Percentiles rank a stretch among this genome's conserved stretches.
Conservation (phyloP, 2,113 vertebrate species). For the Proteles cristata region DNA sequence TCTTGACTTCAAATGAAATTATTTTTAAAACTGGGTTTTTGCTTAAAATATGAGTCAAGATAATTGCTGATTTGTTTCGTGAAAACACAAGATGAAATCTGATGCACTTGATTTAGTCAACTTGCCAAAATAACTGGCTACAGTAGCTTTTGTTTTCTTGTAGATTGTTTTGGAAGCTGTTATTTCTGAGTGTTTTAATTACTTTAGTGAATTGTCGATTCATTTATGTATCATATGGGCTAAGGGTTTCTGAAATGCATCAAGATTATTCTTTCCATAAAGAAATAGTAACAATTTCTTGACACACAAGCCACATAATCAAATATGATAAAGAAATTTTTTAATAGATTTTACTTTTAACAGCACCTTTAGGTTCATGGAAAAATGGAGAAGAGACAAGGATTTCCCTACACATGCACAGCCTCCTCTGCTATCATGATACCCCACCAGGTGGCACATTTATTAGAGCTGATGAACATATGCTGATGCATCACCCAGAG, state of each 20-base stretch:
- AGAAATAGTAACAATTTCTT: background rate
- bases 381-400: background rate
- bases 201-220: background rate
- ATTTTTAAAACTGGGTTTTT: background rate
- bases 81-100: background rate
- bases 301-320: background rate
- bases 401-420: background rate
- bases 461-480: background rate
- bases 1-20: background rate
- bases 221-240: background rate
- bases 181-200: background rate
- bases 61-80: background rate
- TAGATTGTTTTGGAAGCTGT: background rate
- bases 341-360: background rate
- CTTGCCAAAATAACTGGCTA: background rate
- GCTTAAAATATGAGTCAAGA: background rate
- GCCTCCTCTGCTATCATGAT: background rate
- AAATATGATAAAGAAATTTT: background rate
- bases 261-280: background rate
- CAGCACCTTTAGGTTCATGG: background rate
- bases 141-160: background rate
- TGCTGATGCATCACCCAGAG: background rate
- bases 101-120: background rate
- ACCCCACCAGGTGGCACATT: background rate
- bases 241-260: background rate